Base-by-base conservation (phyloP, 2,113 vertebrate species). In the Sinocyclocheilus grahami region DNA sequence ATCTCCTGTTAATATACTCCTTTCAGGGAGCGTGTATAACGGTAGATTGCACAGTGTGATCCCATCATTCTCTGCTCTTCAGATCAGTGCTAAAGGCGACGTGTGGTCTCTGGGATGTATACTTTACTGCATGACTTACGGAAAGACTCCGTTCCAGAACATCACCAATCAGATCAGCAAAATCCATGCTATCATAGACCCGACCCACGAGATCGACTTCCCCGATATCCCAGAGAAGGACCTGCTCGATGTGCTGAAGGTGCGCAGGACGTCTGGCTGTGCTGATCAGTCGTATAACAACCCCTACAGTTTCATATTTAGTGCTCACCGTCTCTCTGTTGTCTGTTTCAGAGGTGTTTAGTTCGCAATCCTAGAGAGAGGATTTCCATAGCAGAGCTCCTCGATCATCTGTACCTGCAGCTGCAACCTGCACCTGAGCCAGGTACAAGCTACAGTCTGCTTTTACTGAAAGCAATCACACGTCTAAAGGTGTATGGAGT, bases 41-140 rank as follows among this genome's bases (percentile, higher is more conserved):
- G 3, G 46, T 46, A 16, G 74, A 46, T 46, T n/a, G 16, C 22
- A 16, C 39, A 8, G 4, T n/a, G 8, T 80, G 18, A 71, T 39
- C 67, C 33, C 18, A 11, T 72, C 69, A 5, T 42, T 60, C 55
- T 20, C 83, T 27, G 22, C 84, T 89, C 71, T 11, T 22, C 74
- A 99, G 98, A 97, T 99, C 90, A 98, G 98, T 86, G 95, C 97
- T 0, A 99, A 97, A 94, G 98, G 97, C 39, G 98, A 99, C 42
- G 97, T 99, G 42, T 99, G 98, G 98, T 99, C 98, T 3, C 91
- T 99, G 55, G 98, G 98, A 8, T 99, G 98, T 86, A 99, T 99
- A 93, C 93, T 99, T 83, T 99, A 99, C 88, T 98, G 94, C 53
- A 98, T 99, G 98, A 99, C 98, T 1, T 99, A 98, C 1, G 96